Percentiles rank a stretch among this genome's conserved stretches.
Evolutionary conservation across 2,888 invertebrate species (phyloP).

Genomic region (Synergus itoensis): DNA sequence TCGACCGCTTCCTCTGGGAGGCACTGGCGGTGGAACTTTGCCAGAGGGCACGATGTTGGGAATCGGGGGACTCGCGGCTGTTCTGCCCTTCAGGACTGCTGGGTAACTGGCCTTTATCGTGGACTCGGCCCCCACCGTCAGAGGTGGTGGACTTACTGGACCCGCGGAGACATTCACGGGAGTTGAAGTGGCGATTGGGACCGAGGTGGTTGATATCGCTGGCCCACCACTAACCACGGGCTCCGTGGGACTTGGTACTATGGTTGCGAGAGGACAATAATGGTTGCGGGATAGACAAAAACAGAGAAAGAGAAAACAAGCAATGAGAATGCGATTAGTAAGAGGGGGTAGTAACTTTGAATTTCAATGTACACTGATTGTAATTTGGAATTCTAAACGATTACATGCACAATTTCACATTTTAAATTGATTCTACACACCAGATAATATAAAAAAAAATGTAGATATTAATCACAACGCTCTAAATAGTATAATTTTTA

Average conservation of each 20-base stretch:
- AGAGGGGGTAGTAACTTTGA: not conserved
- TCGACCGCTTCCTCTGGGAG: slow-evolving; percentile 84
- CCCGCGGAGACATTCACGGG: slow-evolving; percentile 66
- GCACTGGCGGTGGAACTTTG: slow-evolving; percentile 93
- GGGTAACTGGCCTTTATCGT: slow-evolving; percentile 81
- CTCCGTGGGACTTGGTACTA: slow-evolving; percentile 67
- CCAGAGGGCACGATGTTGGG: slow-evolving; percentile 80
- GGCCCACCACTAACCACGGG: slow-evolving; percentile 66
- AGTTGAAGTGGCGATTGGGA: slow-evolving; percentile 73
- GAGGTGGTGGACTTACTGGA: slow-evolving; percentile 64
- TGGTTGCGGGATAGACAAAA: slow-evolving; percentile 47
- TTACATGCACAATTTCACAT: not conserved
- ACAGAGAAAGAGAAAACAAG: slow-evolving; percentile 46
- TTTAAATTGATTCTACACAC: not conserved
- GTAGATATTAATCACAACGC: no score
- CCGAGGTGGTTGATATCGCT: slow-evolving; percentile 78
- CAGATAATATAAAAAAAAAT: no score
- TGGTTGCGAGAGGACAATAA: slow-evolving; percentile 47
- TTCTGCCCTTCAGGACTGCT: slow-evolving; percentile 85
- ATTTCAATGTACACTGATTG: slow-evolving; percentile 14
- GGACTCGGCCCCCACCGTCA: slow-evolving; percentile 55
- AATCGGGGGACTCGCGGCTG: slow-evolving; percentile 78
- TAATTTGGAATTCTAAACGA: not conserved
- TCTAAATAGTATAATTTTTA: not conserved
- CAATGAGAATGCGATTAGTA: slow-evolving; percentile 15